These are phyloP conservation scores for Chionodraco myersi DNA, from an alignment of 2,113 vertebrate species.

Conservation along the genomic window DNA sequence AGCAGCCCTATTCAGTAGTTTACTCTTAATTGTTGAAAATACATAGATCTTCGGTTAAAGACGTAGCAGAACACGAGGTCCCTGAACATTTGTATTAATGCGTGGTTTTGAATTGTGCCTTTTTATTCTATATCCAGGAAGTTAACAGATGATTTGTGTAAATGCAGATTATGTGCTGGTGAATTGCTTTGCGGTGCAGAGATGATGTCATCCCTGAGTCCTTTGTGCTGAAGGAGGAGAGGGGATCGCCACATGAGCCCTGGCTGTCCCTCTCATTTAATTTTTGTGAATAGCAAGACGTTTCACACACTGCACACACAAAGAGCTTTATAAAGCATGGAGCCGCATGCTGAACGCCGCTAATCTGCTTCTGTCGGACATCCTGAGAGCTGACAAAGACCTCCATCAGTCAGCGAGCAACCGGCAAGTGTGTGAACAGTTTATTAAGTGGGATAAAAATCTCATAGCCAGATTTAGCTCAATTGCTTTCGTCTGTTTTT, in stretches of 20 bases:
- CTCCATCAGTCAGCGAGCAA: background rate
- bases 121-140: background rate
- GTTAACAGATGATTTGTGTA: conserved; percentile 34
- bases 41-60: background rate
- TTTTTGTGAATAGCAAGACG: conserved; percentile 66
- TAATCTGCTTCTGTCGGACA: conserved; percentile 65
- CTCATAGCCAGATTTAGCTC: conserved; percentile 25
- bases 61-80: background rate
- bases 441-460: conserved; percentile 65
- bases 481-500: conserved; percentile 21
- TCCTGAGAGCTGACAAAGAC: conserved; percentile 59
- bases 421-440: conserved; percentile 14
- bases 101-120: background rate
- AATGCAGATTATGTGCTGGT: conserved; percentile 40
- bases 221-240: conserved; percentile 49
- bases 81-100: background rate
- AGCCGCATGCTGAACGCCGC: conserved; percentile 42
- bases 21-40: background rate
- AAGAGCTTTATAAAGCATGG: conserved; percentile 41
- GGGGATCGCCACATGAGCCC: conserved; percentile 34
- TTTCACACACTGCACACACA: conserved; percentile 66
- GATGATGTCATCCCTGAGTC: conserved; percentile 76
- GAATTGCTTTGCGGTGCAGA: conserved; percentile 36
- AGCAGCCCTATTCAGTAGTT: background rate
- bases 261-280: conserved; percentile 62